phyloP scores from a whole-genome alignment of 2,113 vertebrate species.

The Zapus hudsonius region DNA sequence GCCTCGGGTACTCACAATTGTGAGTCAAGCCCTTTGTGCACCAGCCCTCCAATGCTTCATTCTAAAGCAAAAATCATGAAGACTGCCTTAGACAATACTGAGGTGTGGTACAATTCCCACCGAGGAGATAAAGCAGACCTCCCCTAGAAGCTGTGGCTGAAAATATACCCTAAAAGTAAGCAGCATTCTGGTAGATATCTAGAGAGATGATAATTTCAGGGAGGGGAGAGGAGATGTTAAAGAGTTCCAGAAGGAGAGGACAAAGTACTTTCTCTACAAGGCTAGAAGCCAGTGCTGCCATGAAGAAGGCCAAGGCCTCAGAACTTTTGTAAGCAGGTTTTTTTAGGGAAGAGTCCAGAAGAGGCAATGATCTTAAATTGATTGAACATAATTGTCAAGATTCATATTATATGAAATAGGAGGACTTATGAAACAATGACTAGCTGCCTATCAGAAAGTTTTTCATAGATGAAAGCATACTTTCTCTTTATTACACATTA shows the following conservation, averaged over 20 bases:
- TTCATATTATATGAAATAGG: not conserved
- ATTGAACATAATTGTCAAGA: not conserved
- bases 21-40: too few relatives aligned
- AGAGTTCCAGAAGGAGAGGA: not conserved
- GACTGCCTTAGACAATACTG: not conserved
- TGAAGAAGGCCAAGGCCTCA: not conserved
- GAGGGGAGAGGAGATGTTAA: not conserved
- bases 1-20: too few relatives aligned
- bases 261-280: not conserved
- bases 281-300: not conserved
- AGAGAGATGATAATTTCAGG: not conserved
- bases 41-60: not conserved
- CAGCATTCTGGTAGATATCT: not conserved
- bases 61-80: conserved; percentile 2
- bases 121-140: not conserved
- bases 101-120: not conserved
- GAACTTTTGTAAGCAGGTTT: not conserved
- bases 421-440: not conserved
- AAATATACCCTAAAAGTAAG: not conserved
- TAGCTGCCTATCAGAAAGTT: not conserved
- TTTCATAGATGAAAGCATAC: not conserved
- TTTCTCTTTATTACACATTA: not conserved
- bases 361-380: not conserved
- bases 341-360: not conserved
- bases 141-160: not conserved